phyloP scores from a whole-genome alignment of 2,888 invertebrate genomes.

The Resseliella maxima region DNA sequence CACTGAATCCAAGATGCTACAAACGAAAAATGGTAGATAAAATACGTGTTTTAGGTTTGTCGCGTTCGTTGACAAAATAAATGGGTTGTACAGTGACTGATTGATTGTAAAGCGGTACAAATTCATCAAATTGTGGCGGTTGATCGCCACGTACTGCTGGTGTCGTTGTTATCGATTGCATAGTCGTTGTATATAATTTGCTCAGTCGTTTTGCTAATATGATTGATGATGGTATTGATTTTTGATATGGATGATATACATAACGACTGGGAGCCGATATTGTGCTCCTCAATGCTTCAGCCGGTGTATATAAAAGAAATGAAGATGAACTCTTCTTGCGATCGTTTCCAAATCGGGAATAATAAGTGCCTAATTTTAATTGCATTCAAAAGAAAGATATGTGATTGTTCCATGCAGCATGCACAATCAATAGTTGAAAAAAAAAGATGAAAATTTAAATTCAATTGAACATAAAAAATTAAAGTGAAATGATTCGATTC shows the following conservation, averaged over 20 bases:
- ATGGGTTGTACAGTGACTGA: constrained; percentile 29
- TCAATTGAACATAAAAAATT: too few species aligned
- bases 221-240: background rate
- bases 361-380: background rate
- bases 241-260: background rate
- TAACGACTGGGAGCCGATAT: background rate
- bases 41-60: background rate
- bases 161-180: constrained; percentile 14
- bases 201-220: background rate
- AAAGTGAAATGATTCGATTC: too few species aligned
- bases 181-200: background rate
- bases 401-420: constrained; percentile 29
- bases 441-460: constrained; percentile 30
- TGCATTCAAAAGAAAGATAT: background rate
- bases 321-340: background rate
- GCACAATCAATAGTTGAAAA: background rate
- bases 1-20: background rate
- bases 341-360: background rate
- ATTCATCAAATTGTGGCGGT: constrained; percentile 54
- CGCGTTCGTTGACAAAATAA: constrained; percentile 49
- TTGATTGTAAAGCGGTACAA: background rate
- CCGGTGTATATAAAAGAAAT: background rate
- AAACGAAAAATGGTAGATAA: background rate
- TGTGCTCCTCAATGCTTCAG: background rate
- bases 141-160: constrained; percentile 56